Percentiles rank a stretch among this genome's conserved stretches.
Conservation (phyloP, 2,888 invertebrate genomes). For the Mechanitis messenoides region DNA sequence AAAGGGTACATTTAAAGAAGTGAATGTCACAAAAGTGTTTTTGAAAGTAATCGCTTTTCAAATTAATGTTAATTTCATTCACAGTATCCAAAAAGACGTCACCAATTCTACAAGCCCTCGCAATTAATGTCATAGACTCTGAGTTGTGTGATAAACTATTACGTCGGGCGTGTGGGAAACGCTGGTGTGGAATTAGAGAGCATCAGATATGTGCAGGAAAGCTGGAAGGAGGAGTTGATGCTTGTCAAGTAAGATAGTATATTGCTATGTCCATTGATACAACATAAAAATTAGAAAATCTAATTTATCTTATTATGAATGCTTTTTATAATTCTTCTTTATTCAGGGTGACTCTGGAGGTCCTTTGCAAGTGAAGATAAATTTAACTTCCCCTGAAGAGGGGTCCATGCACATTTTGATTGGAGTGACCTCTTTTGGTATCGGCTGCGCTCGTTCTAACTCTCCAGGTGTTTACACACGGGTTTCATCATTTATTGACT, state of each 20-base stretch:
- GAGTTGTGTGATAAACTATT: slow-evolving; percentile 31
- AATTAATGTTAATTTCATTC: background rate
- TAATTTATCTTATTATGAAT: no score
- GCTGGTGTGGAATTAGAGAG: slow-evolving; percentile 31
- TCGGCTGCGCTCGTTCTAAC: slow-evolving; percentile 48
- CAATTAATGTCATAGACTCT: slow-evolving; percentile 33
- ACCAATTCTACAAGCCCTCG: slow-evolving; percentile 33
- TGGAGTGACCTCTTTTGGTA: slow-evolving; percentile 57
- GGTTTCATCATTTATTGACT: slow-evolving; percentile 49
- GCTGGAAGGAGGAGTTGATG: slow-evolving; percentile 31
- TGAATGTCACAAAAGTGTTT: background rate
- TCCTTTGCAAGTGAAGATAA: slow-evolving; percentile 72
- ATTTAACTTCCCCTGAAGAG: slow-evolving; percentile 30
- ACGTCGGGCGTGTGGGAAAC: slow-evolving; percentile 27
- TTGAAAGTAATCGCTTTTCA: slow-evolving; percentile 16
- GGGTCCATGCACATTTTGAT: slow-evolving; percentile 48
- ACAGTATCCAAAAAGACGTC: slow-evolving; percentile 17
- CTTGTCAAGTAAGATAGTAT: slow-evolving; percentile 28
- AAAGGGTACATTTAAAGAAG: no score
- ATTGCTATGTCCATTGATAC: background rate
- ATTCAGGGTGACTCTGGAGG: slow-evolving; percentile 84
- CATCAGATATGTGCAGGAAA: slow-evolving; percentile 33
- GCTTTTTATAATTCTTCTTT: background rate
- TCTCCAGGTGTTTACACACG: slow-evolving; percentile 54
- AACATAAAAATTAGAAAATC: background rate